A percentile compares a stretch with the other conserved stretches of the same genome.
Evolutionary conservation across 2,888 invertebrate species (phyloP).

Genomic region (Chrysodeixis includens): DNA sequence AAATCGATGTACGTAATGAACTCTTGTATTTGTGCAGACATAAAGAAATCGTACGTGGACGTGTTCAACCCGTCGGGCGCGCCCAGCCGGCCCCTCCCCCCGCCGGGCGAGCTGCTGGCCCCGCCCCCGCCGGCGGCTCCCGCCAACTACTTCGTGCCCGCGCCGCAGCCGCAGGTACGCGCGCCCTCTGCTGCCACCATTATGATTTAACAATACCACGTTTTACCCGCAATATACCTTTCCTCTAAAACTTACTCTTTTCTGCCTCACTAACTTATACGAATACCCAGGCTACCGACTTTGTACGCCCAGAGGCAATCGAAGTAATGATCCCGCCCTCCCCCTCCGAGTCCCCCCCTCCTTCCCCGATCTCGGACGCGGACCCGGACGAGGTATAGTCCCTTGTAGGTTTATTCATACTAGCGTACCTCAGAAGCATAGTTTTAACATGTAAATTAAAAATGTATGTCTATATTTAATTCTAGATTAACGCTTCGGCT

Average conservation of each 20-base stretch:
- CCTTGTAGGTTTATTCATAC: neutral
- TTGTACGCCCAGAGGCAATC: slow-evolving; percentile 32
- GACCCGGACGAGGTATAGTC: slow-evolving; percentile 23
- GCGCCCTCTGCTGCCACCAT: no score
- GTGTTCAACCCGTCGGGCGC: slow-evolving; percentile 94
- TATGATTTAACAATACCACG: neutral
- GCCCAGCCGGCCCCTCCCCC: slow-evolving; percentile 74
- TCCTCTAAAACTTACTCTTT: neutral
- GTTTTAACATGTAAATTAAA: no score
- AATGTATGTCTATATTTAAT: no score
- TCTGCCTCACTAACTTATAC: neutral
- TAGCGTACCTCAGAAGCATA: no score
- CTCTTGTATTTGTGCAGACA: slow-evolving; percentile 87
- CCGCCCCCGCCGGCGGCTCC: slow-evolving; percentile 73
- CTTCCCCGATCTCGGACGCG: slow-evolving; percentile 18
- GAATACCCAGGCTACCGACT: slow-evolving; percentile 10
- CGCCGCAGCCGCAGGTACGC: slow-evolving; percentile 47
- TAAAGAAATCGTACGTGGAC: slow-evolving; percentile 96
- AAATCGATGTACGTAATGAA: neutral
- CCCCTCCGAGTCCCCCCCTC: slow-evolving; percentile 44
- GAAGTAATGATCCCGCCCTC: slow-evolving; percentile 62
- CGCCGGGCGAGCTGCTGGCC: slow-evolving; percentile 77
- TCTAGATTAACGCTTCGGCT: no score
- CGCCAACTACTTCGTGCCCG: slow-evolving; percentile 66
- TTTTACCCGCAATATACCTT: neutral